A percentile compares a stretch with the other conserved stretches of the same genome.
phyloP scores from a whole-genome alignment of 2,888 invertebrate species.

The Rhagonycha lutea region DNA sequence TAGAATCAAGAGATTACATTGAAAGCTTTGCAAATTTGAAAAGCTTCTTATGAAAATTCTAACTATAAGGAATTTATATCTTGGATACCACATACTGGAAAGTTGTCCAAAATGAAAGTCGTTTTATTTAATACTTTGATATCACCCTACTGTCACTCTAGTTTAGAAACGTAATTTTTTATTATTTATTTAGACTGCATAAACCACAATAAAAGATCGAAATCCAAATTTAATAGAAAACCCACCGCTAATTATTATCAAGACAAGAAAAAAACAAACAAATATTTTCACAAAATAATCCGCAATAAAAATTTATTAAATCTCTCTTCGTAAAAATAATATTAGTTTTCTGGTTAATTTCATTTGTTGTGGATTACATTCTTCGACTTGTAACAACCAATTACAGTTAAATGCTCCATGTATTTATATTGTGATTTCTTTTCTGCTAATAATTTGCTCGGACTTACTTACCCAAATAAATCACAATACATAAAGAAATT shows the following conservation, averaged over 20 bases:
- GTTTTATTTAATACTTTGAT: too few species aligned
- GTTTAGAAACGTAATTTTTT: too few species aligned
- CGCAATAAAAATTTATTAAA: not conserved
- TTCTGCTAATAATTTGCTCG: not conserved
- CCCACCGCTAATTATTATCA: not conserved
- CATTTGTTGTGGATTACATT: not conserved
- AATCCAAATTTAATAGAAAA: too few species aligned
- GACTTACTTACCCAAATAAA: not conserved
- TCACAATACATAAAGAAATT: not conserved
- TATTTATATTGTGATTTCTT: not conserved
- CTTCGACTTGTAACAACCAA: not conserved
- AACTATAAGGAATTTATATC: too few species aligned
- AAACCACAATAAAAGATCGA: too few species aligned
- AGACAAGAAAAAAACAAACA: not conserved
- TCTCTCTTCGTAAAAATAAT: not conserved
- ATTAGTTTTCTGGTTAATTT: not conserved
- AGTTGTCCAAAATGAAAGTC: too few species aligned
- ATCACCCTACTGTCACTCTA: too few species aligned
- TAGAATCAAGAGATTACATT: too few species aligned
- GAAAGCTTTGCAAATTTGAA: too few species aligned
- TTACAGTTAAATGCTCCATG: not conserved
- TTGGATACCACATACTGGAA: too few species aligned
- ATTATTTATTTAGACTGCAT: too few species aligned
- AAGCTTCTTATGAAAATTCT: too few species aligned
- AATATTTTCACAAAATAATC: not conserved